phyloP scores from a whole-genome alignment of 2,888 invertebrate species.

The Euclidia mi region DNA sequence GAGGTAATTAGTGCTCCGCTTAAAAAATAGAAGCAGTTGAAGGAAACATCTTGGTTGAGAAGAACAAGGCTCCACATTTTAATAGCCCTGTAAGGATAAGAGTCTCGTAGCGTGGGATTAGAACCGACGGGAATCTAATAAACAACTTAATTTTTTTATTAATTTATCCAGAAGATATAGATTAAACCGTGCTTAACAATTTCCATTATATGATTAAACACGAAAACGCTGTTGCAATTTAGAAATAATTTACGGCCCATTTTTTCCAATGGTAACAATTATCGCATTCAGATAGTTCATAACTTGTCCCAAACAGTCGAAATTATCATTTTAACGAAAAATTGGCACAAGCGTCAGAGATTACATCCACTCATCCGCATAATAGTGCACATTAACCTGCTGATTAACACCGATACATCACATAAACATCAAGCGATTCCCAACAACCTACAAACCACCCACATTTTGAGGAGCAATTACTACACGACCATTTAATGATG shows the following conservation, averaged over 20 bases:
- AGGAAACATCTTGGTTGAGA: no score
- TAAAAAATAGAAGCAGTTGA: no score
- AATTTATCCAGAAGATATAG: no score
- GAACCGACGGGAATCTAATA: no score
- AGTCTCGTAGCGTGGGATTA: no score
- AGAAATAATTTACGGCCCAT: not conserved
- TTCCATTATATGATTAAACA: no score
- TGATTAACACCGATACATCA: constrained; percentile 45
- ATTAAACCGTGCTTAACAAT: no score
- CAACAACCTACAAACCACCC: constrained; percentile 58
- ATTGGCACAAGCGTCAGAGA: constrained; percentile 20
- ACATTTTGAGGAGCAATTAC: constrained; percentile 66
- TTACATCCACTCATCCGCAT: constrained; percentile 18
- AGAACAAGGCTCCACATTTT: no score
- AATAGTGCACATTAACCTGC: constrained; percentile 38
- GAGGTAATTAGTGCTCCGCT: no score
- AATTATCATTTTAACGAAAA: constrained; percentile 29
- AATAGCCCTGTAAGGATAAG: no score
- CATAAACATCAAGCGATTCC: constrained; percentile 32
- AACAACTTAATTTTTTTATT: no score
- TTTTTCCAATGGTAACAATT: not conserved
- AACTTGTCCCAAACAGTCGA: constrained; percentile 12
- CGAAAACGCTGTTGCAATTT: no score
- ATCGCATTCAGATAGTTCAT: constrained; percentile 5
- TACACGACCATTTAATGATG: constrained; percentile 38